Base-by-base conservation (phyloP, 2,113 vertebrate species). In the Semnornis frantzii region DNA sequence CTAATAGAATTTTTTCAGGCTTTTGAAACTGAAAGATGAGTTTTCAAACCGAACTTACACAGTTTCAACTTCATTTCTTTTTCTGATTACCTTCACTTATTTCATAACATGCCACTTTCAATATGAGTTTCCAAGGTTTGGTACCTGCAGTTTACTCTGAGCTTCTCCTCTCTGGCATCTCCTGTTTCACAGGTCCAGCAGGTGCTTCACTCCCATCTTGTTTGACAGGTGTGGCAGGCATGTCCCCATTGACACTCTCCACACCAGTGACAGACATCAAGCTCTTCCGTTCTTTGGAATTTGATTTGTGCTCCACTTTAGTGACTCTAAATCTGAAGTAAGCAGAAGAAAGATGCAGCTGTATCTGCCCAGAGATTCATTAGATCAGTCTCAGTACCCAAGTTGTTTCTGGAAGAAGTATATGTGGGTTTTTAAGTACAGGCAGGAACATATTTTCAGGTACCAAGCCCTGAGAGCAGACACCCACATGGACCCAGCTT, bases 261-360 rank as follows among this genome's bases (percentile, higher is more conserved):
- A 89, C 46, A 0, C 97, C 97, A 2, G 80, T 82, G 10, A 97
- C 91, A 1, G 97, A 98, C 97, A 98, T 97, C 95, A 99, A 91
- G 37, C 97, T 98, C 59, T 98, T 98, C 87, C 98, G 96, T 30
- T 99, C 98, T 85, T 98, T 98, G 42, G 96, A 63, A 76, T 97
- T 97, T 0, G 97, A 63, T 76, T 98, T 99, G 62, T 97, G 97
- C 74, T 99, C 99, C 91, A 98, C 98, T 96, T 99, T 99, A 2
- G 98, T 99, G 75, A 99, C 99, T 46, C 99, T 98, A 94, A 99
- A 99, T 94, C 99, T 99, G 90, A 68, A 77, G 62, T 14, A 46
- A 82, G 18, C 31, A 86, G 64, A 78, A 62, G 16, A 37, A 83
- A 81, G 66, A 71, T 31, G 74, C 13, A 21, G 9, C 1, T 65